Percentiles rank a stretch among this genome's conserved stretches.
These are phyloP conservation scores for Listronotus bonariensis DNA, from an alignment of 1,140 invertebrate species.

Conservation along the genomic window DNA sequence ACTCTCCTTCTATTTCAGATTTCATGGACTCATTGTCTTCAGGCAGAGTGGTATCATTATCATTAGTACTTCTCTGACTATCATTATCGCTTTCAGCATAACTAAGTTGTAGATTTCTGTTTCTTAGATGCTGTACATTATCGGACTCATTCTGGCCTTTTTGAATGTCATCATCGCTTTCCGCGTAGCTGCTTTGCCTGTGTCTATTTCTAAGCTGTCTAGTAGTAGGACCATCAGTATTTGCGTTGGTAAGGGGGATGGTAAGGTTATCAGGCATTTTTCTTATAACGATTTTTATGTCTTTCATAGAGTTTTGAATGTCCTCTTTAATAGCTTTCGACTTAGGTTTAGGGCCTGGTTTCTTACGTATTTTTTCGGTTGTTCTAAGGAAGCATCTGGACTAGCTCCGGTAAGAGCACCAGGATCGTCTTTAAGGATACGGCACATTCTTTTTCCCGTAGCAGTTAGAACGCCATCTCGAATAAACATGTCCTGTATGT, in stretches of 20 bases:
- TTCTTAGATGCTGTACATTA: conserved; percentile 16
- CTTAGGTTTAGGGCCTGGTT: conserved; percentile 35
- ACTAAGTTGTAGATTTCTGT: background rate
- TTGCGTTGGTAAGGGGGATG: background rate
- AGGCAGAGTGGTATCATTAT: background rate
- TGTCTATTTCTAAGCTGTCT: conserved; percentile 32
- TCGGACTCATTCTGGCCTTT: background rate
- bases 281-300: conserved; percentile 38
- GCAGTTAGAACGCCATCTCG: conserved; percentile 63
- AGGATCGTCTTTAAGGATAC: conserved; percentile 46
- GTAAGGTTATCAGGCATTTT: conserved; percentile 41
- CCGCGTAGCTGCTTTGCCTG: conserved; percentile 15
- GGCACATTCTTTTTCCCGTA: conserved; percentile 62
- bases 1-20: conserved; percentile 24
- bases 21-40: conserved; percentile 12
- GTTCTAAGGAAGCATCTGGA: background rate
- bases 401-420: conserved; percentile 12
- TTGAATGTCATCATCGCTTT: conserved; percentile 23
- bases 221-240: background rate
- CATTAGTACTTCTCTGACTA: conserved; percentile 5
- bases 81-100: conserved; percentile 23
- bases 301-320: conserved; percentile 33
- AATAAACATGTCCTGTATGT: conserved; percentile 71
- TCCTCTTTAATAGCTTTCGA: conserved; percentile 3
- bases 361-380: conserved; percentile 25